These are phyloP conservation scores for Orthosia incerta DNA, from an alignment of 2,888 invertebrate species.

Conservation along the genomic window DNA sequence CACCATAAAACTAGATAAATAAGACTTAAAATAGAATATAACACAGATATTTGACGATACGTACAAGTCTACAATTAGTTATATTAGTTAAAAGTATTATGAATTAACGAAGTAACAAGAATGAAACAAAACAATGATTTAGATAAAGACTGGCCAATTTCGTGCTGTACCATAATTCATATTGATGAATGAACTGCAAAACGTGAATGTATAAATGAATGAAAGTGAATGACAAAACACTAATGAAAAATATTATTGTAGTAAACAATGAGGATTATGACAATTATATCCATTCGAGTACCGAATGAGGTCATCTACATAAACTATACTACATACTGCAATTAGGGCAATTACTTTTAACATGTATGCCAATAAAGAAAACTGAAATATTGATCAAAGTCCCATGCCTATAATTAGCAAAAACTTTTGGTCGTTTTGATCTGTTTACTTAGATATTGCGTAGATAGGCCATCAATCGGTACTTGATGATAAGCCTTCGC, in stretches of 20 bases:
- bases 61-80: conserved; percentile 71
- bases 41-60: conserved; percentile 88
- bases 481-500: conserved; percentile 21
- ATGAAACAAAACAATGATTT: conserved; percentile 10
- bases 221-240: conserved; percentile 4
- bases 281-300: neutral
- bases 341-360: neutral
- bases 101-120: conserved; percentile 43
- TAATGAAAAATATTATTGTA: neutral
- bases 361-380: conserved; percentile 3
- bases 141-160: conserved; percentile 23
- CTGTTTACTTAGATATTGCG: neutral
- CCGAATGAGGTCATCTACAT: conserved; percentile 13
- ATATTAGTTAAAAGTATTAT: conserved; percentile 36
- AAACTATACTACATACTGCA: conserved; percentile 1
- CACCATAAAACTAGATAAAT: conserved; percentile 68
- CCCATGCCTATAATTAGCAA: neutral
- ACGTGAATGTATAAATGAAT: neutral
- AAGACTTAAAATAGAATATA: conserved; percentile 79
- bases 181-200: conserved; percentile 17
- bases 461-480: neutral
- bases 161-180: conserved; percentile 2
- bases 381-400: neutral
- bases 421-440: neutral
- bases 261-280: neutral